Evolutionary conservation across 2,888 invertebrate species (phyloP).

Genomic region (Heliconius hortense): DNA sequence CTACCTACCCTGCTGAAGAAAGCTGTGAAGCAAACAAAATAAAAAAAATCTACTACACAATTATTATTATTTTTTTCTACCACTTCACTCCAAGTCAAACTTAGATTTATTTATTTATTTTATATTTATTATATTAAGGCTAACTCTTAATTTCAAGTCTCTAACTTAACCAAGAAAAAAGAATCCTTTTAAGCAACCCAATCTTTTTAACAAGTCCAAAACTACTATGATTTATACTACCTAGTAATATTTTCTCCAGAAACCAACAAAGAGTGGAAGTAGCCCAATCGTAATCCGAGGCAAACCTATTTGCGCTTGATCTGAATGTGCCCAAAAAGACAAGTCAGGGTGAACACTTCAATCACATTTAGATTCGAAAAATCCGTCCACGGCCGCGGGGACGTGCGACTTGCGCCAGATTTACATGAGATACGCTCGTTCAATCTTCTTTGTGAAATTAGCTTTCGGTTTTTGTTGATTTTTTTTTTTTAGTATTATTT

Average conservation of each 20-base stretch:
- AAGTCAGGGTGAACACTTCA: slow-evolving; percentile 41
- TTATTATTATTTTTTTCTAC: too few species aligned
- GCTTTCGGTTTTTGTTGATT: slow-evolving; percentile 32
- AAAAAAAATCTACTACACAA: too few species aligned
- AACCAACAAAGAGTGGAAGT: neutral
- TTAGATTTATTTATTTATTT: neutral
- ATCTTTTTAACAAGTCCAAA: neutral
- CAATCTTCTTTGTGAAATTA: slow-evolving; percentile 41
- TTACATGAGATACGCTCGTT: slow-evolving; percentile 39
- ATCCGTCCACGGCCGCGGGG: slow-evolving; percentile 41
- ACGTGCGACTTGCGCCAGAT: slow-evolving; percentile 38
- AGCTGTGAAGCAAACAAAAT: too few species aligned
- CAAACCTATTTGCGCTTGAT: slow-evolving; percentile 36
- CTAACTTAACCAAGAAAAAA: too few species aligned
- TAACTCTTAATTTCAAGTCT: neutral
- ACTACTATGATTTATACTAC: slow-evolving; percentile 5
- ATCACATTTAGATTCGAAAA: slow-evolving; percentile 45
- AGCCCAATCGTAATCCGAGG: slow-evolving; percentile 19
- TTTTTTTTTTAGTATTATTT: slow-evolving; percentile 27
- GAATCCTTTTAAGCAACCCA: neutral
- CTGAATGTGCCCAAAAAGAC: slow-evolving; percentile 37
- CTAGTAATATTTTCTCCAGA: slow-evolving; percentile 3
- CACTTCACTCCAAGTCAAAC: too few species aligned
- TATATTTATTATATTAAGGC: neutral
- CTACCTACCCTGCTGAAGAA: too few species aligned